Conservation (phyloP, 2,113 vertebrate genomes). For the Oophaga pumilio region DNA sequence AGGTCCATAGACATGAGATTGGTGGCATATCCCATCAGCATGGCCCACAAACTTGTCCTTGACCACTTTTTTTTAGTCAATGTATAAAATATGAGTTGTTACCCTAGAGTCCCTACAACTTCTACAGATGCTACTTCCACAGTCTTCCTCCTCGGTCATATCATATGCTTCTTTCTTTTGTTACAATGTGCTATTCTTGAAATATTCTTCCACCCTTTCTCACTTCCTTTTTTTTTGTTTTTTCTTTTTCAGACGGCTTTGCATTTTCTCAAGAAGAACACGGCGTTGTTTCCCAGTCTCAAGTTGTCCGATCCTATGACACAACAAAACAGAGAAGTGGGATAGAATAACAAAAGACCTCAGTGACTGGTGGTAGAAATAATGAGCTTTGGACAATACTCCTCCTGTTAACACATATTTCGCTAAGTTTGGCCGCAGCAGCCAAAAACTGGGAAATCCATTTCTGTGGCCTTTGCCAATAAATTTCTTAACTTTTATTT, state of each 20-base stretch:
- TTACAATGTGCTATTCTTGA: slow-evolving; percentile 10
- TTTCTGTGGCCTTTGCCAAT: slow-evolving; percentile 82
- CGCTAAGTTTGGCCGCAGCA: slow-evolving; percentile 62
- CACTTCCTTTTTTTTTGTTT: background rate
- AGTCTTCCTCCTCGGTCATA: background rate
- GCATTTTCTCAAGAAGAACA: slow-evolving; percentile 99
- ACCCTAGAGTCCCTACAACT: background rate
- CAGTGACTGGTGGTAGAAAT: slow-evolving; percentile 55
- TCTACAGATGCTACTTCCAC: background rate
- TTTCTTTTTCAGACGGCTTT: slow-evolving; percentile 84
- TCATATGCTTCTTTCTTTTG: background rate
- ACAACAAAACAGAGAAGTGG: slow-evolving; percentile 87
- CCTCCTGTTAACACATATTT: slow-evolving; percentile 65
- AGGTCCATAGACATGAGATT: background rate
- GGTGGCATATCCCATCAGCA: background rate
- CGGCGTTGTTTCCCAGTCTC: slow-evolving; percentile 91
- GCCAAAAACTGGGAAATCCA: slow-evolving; percentile 67
- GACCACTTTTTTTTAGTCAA: background rate
- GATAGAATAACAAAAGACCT: slow-evolving; percentile 74
- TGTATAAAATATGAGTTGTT: background rate
- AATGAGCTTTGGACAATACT: slow-evolving; percentile 60
- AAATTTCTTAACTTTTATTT: slow-evolving; percentile 60
- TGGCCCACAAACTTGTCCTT: background rate
- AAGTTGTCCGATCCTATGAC: slow-evolving; percentile 95
- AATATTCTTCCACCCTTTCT: background rate